Conservation (phyloP, 2,888 invertebrate species). For the Serrognathus titanus region DNA sequence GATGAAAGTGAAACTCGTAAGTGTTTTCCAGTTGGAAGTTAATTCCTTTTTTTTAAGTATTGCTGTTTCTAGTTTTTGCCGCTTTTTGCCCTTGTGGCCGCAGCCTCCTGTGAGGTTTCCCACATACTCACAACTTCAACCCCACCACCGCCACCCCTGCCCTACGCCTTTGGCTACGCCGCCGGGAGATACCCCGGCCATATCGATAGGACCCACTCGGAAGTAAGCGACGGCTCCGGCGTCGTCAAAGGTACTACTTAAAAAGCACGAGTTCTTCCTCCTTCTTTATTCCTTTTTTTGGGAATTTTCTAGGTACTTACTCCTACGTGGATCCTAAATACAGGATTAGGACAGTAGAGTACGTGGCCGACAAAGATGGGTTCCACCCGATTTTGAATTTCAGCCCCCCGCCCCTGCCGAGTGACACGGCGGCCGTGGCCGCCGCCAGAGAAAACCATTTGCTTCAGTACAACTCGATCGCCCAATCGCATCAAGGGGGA, state of each 20-base stretch:
- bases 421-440: constrained; percentile 68
- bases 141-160: constrained; percentile 60
- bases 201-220: constrained; percentile 70
- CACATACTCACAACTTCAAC: constrained; percentile 46
- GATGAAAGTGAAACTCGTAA: background rate
- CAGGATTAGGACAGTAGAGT: constrained; percentile 70
- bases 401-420: constrained; percentile 56
- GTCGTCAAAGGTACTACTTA: constrained; percentile 61
- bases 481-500: constrained; percentile 59
- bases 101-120: constrained; percentile 42
- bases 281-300: no score
- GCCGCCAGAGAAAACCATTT: constrained; percentile 64
- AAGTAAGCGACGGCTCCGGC: constrained; percentile 71
- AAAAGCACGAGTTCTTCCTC: background rate
- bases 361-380: constrained; percentile 69
- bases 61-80: constrained; percentile 5
- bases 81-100: constrained; percentile 1
- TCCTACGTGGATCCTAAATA: constrained; percentile 74
- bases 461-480: constrained; percentile 65
- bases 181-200: constrained; percentile 76
- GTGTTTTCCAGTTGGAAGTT: background rate
- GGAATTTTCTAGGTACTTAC: constrained; percentile 59
- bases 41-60: background rate
- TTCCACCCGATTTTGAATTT: constrained; percentile 73
- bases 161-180: constrained; percentile 73